Percentiles rank a stretch among this genome's conserved stretches.
These are phyloP conservation scores for Ceraclea dissimilis DNA, from an alignment of 2,888 invertebrate genomes.

Conservation along the genomic window DNA sequence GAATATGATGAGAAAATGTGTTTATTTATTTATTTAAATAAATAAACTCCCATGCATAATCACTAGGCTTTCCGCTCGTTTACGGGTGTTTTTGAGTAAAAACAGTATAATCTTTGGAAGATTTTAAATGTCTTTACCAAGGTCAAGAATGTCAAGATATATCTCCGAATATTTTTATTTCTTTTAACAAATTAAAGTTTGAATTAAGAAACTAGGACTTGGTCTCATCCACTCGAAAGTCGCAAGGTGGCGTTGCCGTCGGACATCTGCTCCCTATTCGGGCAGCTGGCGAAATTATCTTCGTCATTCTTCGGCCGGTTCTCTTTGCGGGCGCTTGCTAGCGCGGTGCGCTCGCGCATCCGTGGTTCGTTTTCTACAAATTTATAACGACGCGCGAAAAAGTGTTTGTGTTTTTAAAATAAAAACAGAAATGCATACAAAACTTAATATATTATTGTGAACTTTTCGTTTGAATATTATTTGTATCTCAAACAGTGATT, in stretches of 20 bases:
- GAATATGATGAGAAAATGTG: no score
- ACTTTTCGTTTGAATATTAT: neutral
- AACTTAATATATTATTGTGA: neutral
- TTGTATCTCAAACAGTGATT: neutral
- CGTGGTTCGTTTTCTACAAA: neutral
- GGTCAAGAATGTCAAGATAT: no score
- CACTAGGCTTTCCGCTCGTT: no score
- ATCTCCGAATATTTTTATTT: no score
- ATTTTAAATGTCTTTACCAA: no score
- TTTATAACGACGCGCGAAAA: neutral
- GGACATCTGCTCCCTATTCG: constrained; percentile 12
- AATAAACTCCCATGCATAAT: no score
- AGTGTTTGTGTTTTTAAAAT: neutral
- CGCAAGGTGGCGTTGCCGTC: constrained; percentile 1
- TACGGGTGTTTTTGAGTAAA: no score
- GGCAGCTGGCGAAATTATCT: constrained; percentile 13
- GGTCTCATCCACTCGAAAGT: no score
- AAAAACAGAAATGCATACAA: neutral
- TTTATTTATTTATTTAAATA: no score
- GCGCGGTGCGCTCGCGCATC: neutral
- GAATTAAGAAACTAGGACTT: no score
- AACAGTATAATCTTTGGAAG: no score
- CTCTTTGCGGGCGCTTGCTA: neutral
- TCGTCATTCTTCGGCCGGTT: constrained; percentile 13
- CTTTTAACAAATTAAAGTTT: no score